Percentiles rank a stretch among this genome's conserved stretches.
Conservation (phyloP, 1,140 invertebrate species). For the Apis laboriosa region DNA sequence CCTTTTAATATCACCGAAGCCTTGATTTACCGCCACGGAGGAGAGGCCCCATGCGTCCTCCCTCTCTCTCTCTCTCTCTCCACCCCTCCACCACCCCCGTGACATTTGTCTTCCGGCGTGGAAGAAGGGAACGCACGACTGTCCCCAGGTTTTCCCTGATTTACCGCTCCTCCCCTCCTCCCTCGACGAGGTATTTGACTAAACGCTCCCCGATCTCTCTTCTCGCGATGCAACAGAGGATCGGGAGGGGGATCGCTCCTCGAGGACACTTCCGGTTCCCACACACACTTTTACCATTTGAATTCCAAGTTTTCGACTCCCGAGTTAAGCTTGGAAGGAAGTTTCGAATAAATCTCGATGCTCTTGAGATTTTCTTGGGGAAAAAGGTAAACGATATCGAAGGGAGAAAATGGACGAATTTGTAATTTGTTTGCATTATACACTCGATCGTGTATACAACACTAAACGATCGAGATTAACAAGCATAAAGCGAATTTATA, state of each 20-base stretch:
- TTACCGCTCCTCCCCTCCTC: slow-evolving; percentile 68
- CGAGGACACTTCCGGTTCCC: neutral
- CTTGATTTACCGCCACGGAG: slow-evolving; percentile 76
- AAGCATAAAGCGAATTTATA: too few species aligned
- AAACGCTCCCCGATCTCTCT: slow-evolving; percentile 66
- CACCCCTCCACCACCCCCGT: slow-evolving; percentile 49
- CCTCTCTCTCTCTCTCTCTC: slow-evolving; percentile 9
- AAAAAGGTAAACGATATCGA: too few species aligned
- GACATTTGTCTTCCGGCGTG: slow-evolving; percentile 76
- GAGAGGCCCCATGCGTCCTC: slow-evolving; percentile 67
- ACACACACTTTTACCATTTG: too few species aligned
- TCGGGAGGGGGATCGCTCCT: neutral
- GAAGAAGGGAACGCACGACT: slow-evolving; percentile 65
- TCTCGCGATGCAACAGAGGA: slow-evolving; percentile 22
- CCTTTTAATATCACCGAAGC: slow-evolving; percentile 78
- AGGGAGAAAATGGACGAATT: too few species aligned
- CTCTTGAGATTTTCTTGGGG: too few species aligned
- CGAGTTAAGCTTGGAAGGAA: too few species aligned
- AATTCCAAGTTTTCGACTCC: too few species aligned
- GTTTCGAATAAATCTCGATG: too few species aligned
- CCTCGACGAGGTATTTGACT: slow-evolving; percentile 74
- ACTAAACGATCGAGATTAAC: too few species aligned
- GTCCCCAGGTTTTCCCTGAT: slow-evolving; percentile 70
- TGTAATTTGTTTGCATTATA: too few species aligned
- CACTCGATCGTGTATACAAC: too few species aligned